These are phyloP conservation scores for Volucella inanis DNA, from an alignment of 2,888 invertebrate species.

Conservation along the genomic window DNA sequence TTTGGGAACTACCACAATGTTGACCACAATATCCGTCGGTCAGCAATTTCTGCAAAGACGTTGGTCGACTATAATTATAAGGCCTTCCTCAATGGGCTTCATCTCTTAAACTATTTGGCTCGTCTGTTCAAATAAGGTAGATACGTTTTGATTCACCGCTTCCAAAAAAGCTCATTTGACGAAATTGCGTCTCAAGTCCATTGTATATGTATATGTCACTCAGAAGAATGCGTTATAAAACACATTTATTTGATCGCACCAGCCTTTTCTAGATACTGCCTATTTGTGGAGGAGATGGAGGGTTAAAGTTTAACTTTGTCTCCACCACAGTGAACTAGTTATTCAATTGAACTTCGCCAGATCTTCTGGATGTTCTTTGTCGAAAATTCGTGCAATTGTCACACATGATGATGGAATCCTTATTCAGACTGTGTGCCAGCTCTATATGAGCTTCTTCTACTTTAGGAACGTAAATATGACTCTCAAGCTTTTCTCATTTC, in stretches of 20 bases:
- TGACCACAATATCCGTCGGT: not conserved
- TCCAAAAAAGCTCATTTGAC: not conserved
- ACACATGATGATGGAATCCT: conserved; percentile 37
- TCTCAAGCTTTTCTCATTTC: not conserved
- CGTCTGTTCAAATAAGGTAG: not conserved
- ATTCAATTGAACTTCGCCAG: not conserved
- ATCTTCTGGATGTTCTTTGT: no score
- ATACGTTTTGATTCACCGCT: not conserved
- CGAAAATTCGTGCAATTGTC: conserved; percentile 40
- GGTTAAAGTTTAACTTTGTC: no score
- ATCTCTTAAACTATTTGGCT: not conserved
- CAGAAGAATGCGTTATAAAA: no score
- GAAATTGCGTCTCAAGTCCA: no score
- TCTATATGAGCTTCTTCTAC: conserved; percentile 23
- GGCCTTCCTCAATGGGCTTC: not conserved
- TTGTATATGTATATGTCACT: no score
- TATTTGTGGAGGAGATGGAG: no score
- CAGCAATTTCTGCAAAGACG: not conserved
- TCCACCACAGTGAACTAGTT: no score
- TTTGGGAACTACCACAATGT: not conserved
- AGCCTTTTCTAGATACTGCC: no score
- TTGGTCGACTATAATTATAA: not conserved
- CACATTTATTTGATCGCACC: no score
- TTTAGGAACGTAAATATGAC: conserved; percentile 34
- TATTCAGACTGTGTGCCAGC: not conserved